Percentiles rank a stretch among this genome's conserved stretches.
Conservation (phyloP, 2,113 vertebrate species). For the Vireo altiloquus region DNA sequence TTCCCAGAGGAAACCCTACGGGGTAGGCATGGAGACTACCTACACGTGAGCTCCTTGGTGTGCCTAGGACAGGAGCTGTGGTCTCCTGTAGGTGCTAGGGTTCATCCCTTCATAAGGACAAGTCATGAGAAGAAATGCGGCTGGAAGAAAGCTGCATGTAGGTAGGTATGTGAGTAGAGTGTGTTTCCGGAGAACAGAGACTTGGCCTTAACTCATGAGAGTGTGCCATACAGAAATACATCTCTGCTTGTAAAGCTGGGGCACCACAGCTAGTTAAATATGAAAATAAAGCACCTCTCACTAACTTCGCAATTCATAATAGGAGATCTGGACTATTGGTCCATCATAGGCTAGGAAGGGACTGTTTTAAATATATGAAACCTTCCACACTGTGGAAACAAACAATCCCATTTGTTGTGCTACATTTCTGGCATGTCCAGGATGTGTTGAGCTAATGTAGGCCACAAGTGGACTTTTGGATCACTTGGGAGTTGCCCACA, state of each 20-base stretch:
- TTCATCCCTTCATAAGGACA: not conserved
- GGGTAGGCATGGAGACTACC: not conserved
- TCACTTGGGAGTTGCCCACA: not conserved
- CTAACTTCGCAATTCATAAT: not conserved
- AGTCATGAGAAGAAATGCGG: not conserved
- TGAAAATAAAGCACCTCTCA: not conserved
- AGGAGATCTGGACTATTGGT: not conserved
- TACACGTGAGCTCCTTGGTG: not conserved
- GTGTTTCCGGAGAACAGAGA: not conserved
- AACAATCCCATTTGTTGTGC: not conserved
- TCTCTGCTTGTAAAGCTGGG: not conserved
- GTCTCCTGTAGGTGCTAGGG: not conserved
- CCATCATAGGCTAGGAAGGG: not conserved
- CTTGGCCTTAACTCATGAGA: not conserved
- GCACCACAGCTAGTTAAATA: not conserved
- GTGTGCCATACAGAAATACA: accelerated
- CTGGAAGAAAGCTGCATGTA: not conserved
- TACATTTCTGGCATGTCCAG: not conserved
- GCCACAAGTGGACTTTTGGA: not conserved
- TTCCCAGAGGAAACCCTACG: not conserved
- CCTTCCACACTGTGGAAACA: not conserved
- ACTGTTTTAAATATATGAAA: not conserved
- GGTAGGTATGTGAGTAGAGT: not conserved
- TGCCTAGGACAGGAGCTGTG: not conserved
- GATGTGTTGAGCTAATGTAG: not conserved